Evolutionary conservation across 1,140 invertebrate species (phyloP), one percentile per base, ranked within the genome.

Genomic region (Drosophila albomicans): DNA sequence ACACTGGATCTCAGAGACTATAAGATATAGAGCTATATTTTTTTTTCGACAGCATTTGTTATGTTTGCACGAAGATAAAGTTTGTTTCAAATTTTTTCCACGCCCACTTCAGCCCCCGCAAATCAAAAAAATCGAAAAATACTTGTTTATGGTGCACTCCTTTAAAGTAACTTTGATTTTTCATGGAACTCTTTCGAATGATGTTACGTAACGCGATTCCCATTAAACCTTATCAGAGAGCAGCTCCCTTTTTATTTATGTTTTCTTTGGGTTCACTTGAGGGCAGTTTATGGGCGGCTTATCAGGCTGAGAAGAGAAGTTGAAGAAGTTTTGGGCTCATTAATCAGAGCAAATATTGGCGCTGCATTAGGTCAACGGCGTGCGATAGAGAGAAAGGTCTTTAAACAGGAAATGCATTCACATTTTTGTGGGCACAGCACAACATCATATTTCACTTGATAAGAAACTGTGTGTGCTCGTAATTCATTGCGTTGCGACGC

Each of bases 281-380:
- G 66, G 41, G 51, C 81, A 77, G 52, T 72, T 72, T 51, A 57
- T 35, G 48, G 58, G 3, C 43, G n/a, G 51, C 68, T 80, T 84
- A 84, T 82, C 81, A 72, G 54, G 25, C 48, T 5, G 20, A 25
- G 20, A 25, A 25, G 20, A 25, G 7, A 32, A 32, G 30, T 32
- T 7, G 30, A 48, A 8, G 7, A 16, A 3, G 25, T 43, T 25
- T 25, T 28, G 49, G 11, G 46, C n/a, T 16, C 43, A 61, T 56
- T 65, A 81, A 79, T 68, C 68, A 73, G 64, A 49, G 63, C 64
- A 88, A 87, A 88, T 87, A 87, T 87, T 88, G 38, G 67, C 67
- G 43, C 41, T 25, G 45, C 82, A 88, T 88, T 88, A 78, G 84
- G 84, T 87, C 84, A 87, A 54, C 82, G 67, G 15, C 49, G 6